Conservation (phyloP, 2,888 invertebrate genomes). For the Leucozona laternaria region DNA sequence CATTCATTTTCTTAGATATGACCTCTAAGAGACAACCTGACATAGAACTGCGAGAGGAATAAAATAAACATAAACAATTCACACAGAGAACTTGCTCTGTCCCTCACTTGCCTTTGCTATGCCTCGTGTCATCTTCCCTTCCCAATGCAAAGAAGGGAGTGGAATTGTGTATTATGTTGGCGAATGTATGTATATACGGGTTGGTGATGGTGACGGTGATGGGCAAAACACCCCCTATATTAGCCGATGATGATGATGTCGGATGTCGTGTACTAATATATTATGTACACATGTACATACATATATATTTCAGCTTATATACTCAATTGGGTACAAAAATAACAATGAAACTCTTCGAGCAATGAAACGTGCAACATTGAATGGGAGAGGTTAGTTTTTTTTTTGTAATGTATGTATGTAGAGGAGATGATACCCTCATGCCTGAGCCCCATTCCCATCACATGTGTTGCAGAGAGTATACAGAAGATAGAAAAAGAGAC, state of each 20-base stretch:
- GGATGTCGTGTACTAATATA: constrained; percentile 28
- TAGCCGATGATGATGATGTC: constrained; percentile 47
- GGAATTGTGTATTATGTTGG: constrained; percentile 33
- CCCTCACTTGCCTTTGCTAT: not conserved
- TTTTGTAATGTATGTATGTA: constrained; percentile 1
- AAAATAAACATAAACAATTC: constrained; percentile 74
- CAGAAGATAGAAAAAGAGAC: not conserved
- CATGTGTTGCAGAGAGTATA: constrained; percentile 2
- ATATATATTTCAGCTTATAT: constrained; percentile 28
- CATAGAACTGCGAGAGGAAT: constrained; percentile 64
- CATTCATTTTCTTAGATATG: constrained; percentile 73
- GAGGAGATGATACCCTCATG: constrained; percentile 3
- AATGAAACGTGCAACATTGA: constrained; percentile 53
- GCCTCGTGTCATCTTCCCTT: not conserved
- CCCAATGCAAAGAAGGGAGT: constrained; percentile 35
- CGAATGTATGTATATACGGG: constrained; percentile 17
- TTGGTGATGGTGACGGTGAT: not conserved
- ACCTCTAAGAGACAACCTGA: constrained; percentile 73
- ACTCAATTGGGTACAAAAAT: constrained; percentile 28
- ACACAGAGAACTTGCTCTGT: constrained; percentile 10
- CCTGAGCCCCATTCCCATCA: not conserved
- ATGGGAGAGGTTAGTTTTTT: constrained; percentile 65
- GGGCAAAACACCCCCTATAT: constrained; percentile 39
- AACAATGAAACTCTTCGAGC: constrained; percentile 62
- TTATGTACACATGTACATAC: constrained; percentile 7